Evolutionary conservation across 2,113 vertebrate species (phyloP).

Genomic region (Nanger granti): DNA sequence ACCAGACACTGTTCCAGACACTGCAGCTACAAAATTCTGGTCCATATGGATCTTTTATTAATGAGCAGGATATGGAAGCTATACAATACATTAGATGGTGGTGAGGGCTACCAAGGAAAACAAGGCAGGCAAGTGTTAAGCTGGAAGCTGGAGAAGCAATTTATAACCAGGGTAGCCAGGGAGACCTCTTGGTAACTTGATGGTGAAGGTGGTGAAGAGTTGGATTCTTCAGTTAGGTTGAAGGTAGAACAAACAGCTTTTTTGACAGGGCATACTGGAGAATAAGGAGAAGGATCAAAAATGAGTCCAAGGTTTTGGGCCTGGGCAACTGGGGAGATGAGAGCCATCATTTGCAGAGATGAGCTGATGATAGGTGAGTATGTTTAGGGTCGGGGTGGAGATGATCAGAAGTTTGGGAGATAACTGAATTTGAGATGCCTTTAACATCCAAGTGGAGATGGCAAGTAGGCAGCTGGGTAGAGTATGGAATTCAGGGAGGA

Average conservation of each 20-base stretch:
- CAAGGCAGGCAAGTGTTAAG: background rate
- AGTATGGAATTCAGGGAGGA: background rate
- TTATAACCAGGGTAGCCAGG: background rate
- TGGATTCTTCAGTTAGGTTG: background rate
- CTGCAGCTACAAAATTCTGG: background rate
- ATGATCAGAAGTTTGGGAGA: background rate
- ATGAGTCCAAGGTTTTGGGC: background rate
- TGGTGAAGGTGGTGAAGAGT: background rate
- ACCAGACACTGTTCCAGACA: background rate
- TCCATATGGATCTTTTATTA: background rate
- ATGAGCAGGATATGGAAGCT: background rate
- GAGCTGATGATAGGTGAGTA: fast-evolving
- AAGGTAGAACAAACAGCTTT: background rate
- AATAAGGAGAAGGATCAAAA: background rate
- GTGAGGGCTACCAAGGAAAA: background rate
- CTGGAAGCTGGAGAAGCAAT: background rate
- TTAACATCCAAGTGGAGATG: background rate
- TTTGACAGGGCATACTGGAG: background rate
- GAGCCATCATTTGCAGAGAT: background rate
- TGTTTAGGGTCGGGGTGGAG: background rate
- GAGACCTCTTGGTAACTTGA: background rate
- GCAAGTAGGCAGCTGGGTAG: background rate
- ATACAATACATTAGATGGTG: background rate
- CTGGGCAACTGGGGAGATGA: background rate
- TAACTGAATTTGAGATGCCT: background rate